Evolutionary conservation across 2,797 vertebrate species (phyloP), one percentile per base, ranked within the genome.

Genomic region (Ambastaia sidthimunki): DNA sequence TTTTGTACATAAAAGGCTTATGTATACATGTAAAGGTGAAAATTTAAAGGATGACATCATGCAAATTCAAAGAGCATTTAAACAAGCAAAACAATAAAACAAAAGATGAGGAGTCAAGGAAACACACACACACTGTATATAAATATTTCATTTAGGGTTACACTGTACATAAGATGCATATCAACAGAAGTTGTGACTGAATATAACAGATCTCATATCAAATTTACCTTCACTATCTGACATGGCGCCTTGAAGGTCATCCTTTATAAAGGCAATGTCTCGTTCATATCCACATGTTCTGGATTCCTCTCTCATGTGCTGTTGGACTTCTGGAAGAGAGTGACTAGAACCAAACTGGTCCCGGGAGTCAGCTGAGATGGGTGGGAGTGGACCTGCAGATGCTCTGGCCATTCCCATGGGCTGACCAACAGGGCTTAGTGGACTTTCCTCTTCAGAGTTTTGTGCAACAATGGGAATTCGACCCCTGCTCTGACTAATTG

Each of bases 141-240:
- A 84, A 71, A 76, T 10, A 91, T 83, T 87, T 89, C 89, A 93
- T 89, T 92, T 83, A 93, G 91, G 90, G 87, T 86, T 96, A 97
- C 98, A 97, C 96, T 95, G 97, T 98, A 97, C 96, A 95, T 89
- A 83, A 95, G 92, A 94, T 92, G 90, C 91, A 94, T 86, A 88
- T 95, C 95, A 92, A 92, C 63, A 87, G 92, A 94, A 91, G 92
- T 86, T 88, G 91, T 91, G 85, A 90, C 91, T 90, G 91, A 94
- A 88, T 93, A 67, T 7, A 73, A 66, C 90, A 87, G 93, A 91
- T 92, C 87, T 94, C 87, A 94, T 90, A 89, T 89, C 93, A 94
- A 91, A 94, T 95, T 99, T 99, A 99, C 98, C 98, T 99, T 99
- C 98, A 80, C 98, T 99, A 94, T 99, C 98, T 87, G 98, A 99